Conservation (phyloP, 2,797 vertebrate genomes). For the Hemitrygon akajei region DNA sequence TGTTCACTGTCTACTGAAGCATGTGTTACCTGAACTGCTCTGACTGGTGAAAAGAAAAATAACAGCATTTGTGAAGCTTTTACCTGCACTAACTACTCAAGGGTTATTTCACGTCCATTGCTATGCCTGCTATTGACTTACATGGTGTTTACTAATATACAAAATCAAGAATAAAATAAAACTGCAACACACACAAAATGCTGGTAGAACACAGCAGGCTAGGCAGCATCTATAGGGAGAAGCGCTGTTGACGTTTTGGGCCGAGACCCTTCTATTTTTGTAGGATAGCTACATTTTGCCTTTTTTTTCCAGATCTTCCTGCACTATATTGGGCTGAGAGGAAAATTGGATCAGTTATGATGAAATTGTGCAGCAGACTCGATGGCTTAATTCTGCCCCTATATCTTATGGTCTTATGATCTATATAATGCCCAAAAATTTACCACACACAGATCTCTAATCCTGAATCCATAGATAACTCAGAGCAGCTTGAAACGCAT, state of each 20-base stretch:
- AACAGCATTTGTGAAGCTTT: not conserved
- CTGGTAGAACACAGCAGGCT: too few species aligned
- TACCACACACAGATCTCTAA: not conserved
- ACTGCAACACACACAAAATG: too few species aligned
- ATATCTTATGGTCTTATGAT: too few species aligned
- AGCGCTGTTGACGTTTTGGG: too few species aligned
- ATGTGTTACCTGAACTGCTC: too few species aligned
- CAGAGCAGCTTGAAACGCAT: conserved; percentile 6
- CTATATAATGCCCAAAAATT: not conserved
- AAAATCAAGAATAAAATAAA: not conserved
- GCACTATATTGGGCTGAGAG: not conserved
- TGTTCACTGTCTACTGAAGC: not conserved
- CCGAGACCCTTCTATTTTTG: too few species aligned
- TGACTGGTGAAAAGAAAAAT: not conserved
- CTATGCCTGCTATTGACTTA: not conserved
- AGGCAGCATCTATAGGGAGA: too few species aligned
- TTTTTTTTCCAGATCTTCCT: not conserved
- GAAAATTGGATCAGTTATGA: too few species aligned
- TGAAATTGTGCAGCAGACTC: too few species aligned
- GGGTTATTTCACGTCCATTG: not conserved
- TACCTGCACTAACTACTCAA: not conserved
- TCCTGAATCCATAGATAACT: not conserved
- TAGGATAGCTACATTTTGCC: not conserved
- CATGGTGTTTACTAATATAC: not conserved
- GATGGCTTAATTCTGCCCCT: too few species aligned